A percentile compares a stretch with the other conserved stretches of the same genome.
These are phyloP conservation scores for Lanistes nyassanus DNA, from an alignment of 1,140 invertebrate genomes.

Conservation along the genomic window DNA sequence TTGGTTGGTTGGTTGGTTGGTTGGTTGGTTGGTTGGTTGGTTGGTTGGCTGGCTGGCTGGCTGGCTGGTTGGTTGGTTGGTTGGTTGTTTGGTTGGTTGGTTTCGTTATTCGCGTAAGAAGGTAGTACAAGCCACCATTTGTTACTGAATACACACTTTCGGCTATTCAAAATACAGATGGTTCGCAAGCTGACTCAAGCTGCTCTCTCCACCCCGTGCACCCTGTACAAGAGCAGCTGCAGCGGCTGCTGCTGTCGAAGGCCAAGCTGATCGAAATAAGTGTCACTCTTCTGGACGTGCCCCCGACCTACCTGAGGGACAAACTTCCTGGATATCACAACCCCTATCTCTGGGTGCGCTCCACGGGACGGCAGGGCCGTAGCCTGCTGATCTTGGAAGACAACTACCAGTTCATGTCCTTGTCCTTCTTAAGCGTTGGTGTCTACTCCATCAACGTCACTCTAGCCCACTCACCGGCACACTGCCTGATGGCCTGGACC, in stretches of 20 bases:
- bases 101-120: not conserved
- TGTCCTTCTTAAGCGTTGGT: constrained; percentile 31
- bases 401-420: constrained; percentile 49
- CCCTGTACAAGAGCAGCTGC: constrained; percentile 7
- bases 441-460: constrained; percentile 21
- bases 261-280: constrained; percentile 32
- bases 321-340: constrained; percentile 1
- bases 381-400: constrained; percentile 44
- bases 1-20: too few relatives aligned
- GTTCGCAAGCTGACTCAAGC: too few relatives aligned
- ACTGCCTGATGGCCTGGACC: constrained; percentile 31
- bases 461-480: not conserved
- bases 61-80: too few relatives aligned
- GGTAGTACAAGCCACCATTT: too few relatives aligned
- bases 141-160: not conserved
- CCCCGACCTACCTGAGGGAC: not conserved
- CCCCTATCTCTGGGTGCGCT: constrained; percentile 31
- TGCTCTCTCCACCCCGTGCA: constrained; percentile 13
- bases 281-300: constrained; percentile 8
- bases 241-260: not conserved
- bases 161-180: not conserved
- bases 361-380: constrained; percentile 38
- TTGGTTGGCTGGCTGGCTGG: too few relatives aligned
- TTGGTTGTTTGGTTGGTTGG: too few relatives aligned
- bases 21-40: too few relatives aligned